Percentiles rank a stretch among this genome's conserved stretches.
Conservation (phyloP, 2,888 invertebrate species). For the Drosophila greeni region DNA sequence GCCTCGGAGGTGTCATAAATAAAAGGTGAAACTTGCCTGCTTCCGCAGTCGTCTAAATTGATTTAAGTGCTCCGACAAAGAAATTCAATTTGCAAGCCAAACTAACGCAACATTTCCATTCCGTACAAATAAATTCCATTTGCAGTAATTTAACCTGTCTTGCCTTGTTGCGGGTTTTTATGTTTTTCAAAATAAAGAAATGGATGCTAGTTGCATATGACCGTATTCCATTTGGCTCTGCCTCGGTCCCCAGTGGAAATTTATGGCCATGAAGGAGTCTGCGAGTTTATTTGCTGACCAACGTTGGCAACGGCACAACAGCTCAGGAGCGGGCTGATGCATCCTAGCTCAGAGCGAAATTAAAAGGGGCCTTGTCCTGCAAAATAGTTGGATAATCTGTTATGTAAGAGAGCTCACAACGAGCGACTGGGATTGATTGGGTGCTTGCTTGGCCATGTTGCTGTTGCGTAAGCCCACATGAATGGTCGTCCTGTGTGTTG, state of each 20-base stretch:
- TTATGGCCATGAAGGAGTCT: slow-evolving; percentile 46
- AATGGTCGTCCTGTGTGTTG: background rate
- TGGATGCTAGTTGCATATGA: slow-evolving; percentile 69
- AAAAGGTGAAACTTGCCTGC: slow-evolving; percentile 27
- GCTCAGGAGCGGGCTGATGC: background rate
- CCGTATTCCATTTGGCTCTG: background rate
- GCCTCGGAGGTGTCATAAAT: slow-evolving; percentile 47
- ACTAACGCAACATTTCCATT: slow-evolving; percentile 19
- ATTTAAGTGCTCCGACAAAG: slow-evolving; percentile 45
- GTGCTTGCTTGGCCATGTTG: slow-evolving; percentile 13
- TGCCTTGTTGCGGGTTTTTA: slow-evolving; percentile 44
- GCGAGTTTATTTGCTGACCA: slow-evolving; percentile 33
- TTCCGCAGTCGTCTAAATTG: slow-evolving; percentile 41
- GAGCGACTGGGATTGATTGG: slow-evolving; percentile 27
- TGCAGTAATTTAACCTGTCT: slow-evolving; percentile 47
- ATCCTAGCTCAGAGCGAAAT: slow-evolving; percentile 4
- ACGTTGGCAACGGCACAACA: slow-evolving; percentile 13
- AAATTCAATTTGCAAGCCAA: slow-evolving; percentile 55
- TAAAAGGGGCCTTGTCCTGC: slow-evolving; percentile 17
- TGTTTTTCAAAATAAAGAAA: slow-evolving; percentile 67
- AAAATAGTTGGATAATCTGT: slow-evolving; percentile 34
- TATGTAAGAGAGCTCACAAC: slow-evolving; percentile 10
- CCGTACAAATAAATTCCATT: slow-evolving; percentile 59
- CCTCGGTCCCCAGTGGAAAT: slow-evolving; percentile 41
- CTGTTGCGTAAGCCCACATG: slow-evolving; percentile 14